Evolutionary conservation across 2,797 vertebrate genomes (phyloP).

Genomic region (Esox masquinongy): DNA sequence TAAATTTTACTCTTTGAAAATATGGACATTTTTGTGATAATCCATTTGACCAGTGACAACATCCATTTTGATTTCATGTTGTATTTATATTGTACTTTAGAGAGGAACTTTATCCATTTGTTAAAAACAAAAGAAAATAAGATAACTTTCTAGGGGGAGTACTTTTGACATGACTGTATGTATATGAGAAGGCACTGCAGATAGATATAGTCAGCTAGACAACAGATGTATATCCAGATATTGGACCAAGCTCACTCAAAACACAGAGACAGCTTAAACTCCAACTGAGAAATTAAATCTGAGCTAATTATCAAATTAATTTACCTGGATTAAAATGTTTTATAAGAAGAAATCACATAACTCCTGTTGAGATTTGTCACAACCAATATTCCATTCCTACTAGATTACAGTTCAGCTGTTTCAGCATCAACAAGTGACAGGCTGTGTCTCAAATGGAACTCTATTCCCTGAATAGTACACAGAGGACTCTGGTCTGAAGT

Average conservation of each 20-base stretch:
- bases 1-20: too few relatives aligned
- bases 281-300: slow-evolving; percentile 28
- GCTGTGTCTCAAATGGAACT: neutral
- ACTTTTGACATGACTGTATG: too few relatives aligned
- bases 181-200: too few relatives aligned
- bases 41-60: too few relatives aligned
- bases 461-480: neutral
- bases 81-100: too few relatives aligned
- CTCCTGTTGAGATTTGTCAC: slow-evolving; percentile 45
- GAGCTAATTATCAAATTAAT: slow-evolving; percentile 47
- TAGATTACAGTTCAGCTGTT: slow-evolving; percentile 46
- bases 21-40: too few relatives aligned
- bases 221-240: neutral
- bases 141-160: too few relatives aligned
- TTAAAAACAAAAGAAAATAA: too few relatives aligned
- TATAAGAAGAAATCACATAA: slow-evolving; percentile 44
- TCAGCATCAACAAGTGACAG: slow-evolving; percentile 25
- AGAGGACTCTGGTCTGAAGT: neutral
- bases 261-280: neutral
- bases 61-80: too few relatives aligned
- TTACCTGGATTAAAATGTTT: slow-evolving; percentile 54
- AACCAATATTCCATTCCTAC: slow-evolving; percentile 47
- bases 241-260: slow-evolving; percentile 4
- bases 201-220: too few relatives aligned
- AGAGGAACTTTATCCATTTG: too few relatives aligned